phyloP scores from a whole-genome alignment of 2,888 invertebrate genomes.

The Chloroclysta siterata region DNA sequence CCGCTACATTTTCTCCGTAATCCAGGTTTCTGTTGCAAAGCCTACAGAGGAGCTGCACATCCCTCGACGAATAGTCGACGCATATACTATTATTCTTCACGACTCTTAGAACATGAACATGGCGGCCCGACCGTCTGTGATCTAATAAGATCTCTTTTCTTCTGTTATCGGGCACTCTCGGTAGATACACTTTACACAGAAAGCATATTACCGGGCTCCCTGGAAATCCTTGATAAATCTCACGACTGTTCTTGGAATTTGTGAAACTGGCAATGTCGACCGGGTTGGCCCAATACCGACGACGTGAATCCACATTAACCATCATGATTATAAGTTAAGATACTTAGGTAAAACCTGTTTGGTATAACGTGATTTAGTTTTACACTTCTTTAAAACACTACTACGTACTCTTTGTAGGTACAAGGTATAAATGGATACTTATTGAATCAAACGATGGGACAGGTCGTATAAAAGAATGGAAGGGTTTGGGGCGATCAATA shows the following conservation, averaged over 20 bases:
- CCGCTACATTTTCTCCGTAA: not conserved
- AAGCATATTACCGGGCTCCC: not conserved
- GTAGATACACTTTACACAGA: slow-evolving; percentile 1
- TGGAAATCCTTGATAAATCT: not conserved
- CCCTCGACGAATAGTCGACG: not conserved
- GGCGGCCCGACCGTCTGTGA: not conserved
- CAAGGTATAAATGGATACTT: no score
- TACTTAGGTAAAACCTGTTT: no score
- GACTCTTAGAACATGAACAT: not conserved
- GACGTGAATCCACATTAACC: not conserved
- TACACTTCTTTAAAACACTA: not conserved
- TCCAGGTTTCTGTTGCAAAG: not conserved
- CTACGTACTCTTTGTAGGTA: no score
- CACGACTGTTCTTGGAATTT: not conserved
- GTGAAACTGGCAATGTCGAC: not conserved
- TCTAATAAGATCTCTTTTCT: not conserved
- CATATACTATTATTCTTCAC: not conserved
- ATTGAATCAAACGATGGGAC: no score
- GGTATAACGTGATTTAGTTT: no score
- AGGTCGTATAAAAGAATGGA: not conserved
- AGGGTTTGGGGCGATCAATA: not conserved
- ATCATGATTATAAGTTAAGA: not conserved
- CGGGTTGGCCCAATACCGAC: not conserved
- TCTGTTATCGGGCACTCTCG: not conserved
- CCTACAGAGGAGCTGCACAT: not conserved